Percentiles rank a stretch among this genome's conserved stretches.
Evolutionary conservation across 2,797 vertebrate genomes (phyloP).

Genomic region (Dryobates pubescens): DNA sequence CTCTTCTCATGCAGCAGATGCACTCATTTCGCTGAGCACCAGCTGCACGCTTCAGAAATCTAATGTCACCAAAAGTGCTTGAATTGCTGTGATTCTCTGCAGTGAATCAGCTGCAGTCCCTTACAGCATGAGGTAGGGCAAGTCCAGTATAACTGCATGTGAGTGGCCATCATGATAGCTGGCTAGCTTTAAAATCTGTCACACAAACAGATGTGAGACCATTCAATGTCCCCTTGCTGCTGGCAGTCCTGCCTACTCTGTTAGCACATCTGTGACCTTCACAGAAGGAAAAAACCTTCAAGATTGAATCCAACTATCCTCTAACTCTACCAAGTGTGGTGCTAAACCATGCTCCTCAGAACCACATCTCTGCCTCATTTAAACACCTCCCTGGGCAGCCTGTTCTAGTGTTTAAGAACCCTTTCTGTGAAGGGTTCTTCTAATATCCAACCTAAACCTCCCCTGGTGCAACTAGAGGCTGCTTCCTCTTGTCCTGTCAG

Average conservation of each 20-base stretch:
- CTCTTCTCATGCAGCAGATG: accelerated
- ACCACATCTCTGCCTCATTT: too few relatives aligned
- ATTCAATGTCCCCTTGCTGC: neutral
- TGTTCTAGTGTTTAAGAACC: too few relatives aligned
- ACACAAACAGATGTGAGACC: neutral
- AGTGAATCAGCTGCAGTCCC: neutral
- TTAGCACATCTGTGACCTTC: neutral
- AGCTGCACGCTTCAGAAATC: neutral
- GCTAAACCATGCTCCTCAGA: too few relatives aligned
- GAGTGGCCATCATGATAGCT: accelerated
- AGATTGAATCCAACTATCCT: too few relatives aligned
- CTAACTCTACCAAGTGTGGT: too few relatives aligned
- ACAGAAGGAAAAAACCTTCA: too few relatives aligned
- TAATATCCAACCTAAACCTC: too few relatives aligned
- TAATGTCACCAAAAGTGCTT: neutral
- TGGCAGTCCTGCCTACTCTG: neutral
- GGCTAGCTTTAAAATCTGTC: neutral
- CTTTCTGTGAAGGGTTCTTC: too few relatives aligned
- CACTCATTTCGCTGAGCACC: neutral
- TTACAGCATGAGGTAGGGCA: accelerated
- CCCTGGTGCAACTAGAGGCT: too few relatives aligned
- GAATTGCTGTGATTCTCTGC: neutral
- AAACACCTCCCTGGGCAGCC: too few relatives aligned
- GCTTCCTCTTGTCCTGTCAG: too few relatives aligned
- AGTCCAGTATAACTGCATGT: accelerated